phyloP scores from a whole-genome alignment of 2,113 vertebrate genomes.

The Ramphastos sulfuratus region DNA sequence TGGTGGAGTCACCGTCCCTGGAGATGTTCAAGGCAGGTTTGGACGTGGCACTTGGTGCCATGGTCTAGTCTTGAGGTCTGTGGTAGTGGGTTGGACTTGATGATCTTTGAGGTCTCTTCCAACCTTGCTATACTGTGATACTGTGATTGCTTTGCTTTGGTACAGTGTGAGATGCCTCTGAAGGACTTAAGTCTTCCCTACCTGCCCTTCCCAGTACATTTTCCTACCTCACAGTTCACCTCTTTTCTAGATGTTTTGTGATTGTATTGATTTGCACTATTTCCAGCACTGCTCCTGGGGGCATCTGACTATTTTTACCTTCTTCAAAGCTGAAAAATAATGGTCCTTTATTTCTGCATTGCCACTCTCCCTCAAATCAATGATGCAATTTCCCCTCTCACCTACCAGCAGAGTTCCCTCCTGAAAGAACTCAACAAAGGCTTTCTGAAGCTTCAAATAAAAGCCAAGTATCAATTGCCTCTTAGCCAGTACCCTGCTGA shows the following conservation, averaged over 20 bases:
- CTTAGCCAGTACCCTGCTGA: background rate
- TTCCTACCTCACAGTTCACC: conserved; percentile 13
- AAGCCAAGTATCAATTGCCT: background rate
- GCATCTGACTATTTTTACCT: conserved; percentile 38
- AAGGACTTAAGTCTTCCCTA: conserved; percentile 1
- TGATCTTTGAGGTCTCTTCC: too few species aligned
- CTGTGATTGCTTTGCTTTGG: background rate
- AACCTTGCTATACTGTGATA: too few species aligned
- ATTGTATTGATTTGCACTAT: conserved; percentile 22
- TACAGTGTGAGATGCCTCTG: background rate
- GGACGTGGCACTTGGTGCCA: too few species aligned
- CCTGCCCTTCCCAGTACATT: background rate
- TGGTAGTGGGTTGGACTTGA: too few species aligned
- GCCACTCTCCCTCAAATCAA: conserved; percentile 23
- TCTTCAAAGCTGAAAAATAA: conserved; percentile 13
- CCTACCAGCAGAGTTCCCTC: background rate
- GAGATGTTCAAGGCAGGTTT: too few species aligned
- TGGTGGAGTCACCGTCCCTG: too few species aligned
- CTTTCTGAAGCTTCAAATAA: conserved; percentile 1
- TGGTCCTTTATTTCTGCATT: conserved; percentile 32
- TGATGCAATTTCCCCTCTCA: conserved; percentile 21
- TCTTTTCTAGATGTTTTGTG: background rate
- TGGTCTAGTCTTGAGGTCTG: too few species aligned
- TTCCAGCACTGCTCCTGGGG: background rate
- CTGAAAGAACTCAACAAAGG: background rate